phyloP scores from a whole-genome alignment of 2,113 vertebrate genomes.

The Galbula dea region DNA sequence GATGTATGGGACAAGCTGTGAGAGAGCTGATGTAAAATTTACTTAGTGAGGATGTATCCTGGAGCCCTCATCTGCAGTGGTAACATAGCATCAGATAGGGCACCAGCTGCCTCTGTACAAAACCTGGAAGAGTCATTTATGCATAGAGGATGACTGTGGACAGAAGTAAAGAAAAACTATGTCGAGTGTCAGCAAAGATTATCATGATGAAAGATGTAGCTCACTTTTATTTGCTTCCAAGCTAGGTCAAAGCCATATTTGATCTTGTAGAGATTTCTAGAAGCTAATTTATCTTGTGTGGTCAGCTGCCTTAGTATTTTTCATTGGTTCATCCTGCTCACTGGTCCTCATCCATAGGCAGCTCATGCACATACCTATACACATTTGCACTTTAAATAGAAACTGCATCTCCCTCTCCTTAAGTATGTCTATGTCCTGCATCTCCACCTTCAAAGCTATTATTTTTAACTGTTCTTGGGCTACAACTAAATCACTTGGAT shows the following conservation, averaged over 20 bases:
- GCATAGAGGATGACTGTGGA: not conserved
- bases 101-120: not conserved
- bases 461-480: slow-evolving; percentile 13
- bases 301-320: not conserved
- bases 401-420: not conserved
- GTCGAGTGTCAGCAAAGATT: not conserved
- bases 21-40: not conserved
- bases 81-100: not conserved
- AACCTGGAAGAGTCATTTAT: not conserved
- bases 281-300: not conserved
- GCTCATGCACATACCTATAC: not conserved
- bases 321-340: not conserved
- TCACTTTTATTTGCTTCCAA: not conserved
- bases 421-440: not conserved
- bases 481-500: not conserved
- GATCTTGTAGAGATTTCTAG: not conserved
- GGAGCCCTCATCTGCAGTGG: not conserved
- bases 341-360: not conserved
- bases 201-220: not conserved
- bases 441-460: slow-evolving; percentile 22
- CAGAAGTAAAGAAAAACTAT: not conserved
- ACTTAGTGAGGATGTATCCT: not conserved
- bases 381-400: not conserved
- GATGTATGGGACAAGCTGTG: not conserved
- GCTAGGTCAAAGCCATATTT: slow-evolving; percentile 9